phyloP scores from a whole-genome alignment of 2,888 invertebrate species.

The Plebejus anna region DNA sequence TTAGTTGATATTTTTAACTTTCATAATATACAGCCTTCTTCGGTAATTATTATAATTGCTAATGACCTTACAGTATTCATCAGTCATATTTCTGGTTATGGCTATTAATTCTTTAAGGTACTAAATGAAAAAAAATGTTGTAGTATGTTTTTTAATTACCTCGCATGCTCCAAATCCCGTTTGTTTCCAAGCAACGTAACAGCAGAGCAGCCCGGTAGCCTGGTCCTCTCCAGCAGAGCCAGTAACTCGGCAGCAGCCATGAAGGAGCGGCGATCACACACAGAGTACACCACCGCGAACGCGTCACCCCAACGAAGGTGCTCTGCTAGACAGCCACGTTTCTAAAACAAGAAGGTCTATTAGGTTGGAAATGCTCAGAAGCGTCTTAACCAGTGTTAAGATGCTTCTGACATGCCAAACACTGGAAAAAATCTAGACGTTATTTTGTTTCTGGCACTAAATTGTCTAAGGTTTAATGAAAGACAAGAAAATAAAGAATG shows the following conservation, averaged over 20 bases:
- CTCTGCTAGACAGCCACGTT: constrained; percentile 86
- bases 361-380: constrained; percentile 8
- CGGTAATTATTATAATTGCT: not conserved
- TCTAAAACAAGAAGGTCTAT: constrained; percentile 64
- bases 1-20: not conserved
- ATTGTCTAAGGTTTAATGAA: not conserved
- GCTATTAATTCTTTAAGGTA: not conserved
- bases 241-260: constrained; percentile 86
- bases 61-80: not conserved
- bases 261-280: constrained; percentile 87
- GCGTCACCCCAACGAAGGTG: constrained; percentile 91
- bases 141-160: constrained; percentile 63
- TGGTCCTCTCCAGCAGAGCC: constrained; percentile 84
- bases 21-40: not conserved
- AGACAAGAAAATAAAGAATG: not conserved
- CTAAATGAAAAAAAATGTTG: too few relatives aligned
- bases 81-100: not conserved
- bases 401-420: not conserved
- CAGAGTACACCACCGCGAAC: constrained; percentile 89
- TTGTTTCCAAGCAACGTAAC: constrained; percentile 89
- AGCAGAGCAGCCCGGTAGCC: constrained; percentile 87
- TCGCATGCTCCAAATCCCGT: constrained; percentile 88
- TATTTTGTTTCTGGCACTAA: not conserved
- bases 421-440: not conserved
- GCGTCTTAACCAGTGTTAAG: not conserved